These are phyloP conservation scores for Aurelia coerulea DNA, from an alignment of 30 jellyfish, hydroid and myxozoan genomes.

Conservation along the genomic window DNA sequence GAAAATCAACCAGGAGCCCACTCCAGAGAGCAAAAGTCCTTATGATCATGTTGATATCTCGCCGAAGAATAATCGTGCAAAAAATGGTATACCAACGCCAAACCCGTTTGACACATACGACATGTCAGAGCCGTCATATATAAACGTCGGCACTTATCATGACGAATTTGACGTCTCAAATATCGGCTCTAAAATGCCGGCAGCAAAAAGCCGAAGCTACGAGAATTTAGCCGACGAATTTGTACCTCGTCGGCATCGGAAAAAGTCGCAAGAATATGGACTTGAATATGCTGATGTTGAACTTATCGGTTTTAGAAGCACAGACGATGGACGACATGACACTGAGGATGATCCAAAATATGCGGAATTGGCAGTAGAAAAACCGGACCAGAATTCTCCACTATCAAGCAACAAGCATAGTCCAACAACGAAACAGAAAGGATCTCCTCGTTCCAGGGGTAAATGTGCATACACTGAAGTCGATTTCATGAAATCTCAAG, in stretches of 20 bases:
- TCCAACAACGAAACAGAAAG: conserved; percentile 27
- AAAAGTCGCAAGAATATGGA: conserved; percentile 37
- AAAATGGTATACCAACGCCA: neutral
- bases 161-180: conserved; percentile 54
- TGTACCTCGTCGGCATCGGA: conserved; percentile 30
- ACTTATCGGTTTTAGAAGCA: neutral
- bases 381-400: neutral
- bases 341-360: neutral
- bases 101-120: neutral
- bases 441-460: conserved; percentile 22
- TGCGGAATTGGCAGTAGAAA: conserved; percentile 20
- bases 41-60: conserved; percentile 7
- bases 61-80: neutral
- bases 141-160: conserved; percentile 38
- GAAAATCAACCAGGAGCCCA: conserved; percentile 15
- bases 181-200: neutral
- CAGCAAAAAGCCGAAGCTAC: conserved; percentile 39
- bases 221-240: conserved; percentile 53
- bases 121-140: conserved; percentile 34
- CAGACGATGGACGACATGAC: neutral
- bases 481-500: conserved; percentile 73
- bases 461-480: conserved; percentile 58
- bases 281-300: conserved; percentile 43
- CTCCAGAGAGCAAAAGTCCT: neutral
- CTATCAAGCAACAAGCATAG: neutral